phyloP scores from a whole-genome alignment of 2,797 vertebrate genomes.

The Acipenser oxyrinchus region DNA sequence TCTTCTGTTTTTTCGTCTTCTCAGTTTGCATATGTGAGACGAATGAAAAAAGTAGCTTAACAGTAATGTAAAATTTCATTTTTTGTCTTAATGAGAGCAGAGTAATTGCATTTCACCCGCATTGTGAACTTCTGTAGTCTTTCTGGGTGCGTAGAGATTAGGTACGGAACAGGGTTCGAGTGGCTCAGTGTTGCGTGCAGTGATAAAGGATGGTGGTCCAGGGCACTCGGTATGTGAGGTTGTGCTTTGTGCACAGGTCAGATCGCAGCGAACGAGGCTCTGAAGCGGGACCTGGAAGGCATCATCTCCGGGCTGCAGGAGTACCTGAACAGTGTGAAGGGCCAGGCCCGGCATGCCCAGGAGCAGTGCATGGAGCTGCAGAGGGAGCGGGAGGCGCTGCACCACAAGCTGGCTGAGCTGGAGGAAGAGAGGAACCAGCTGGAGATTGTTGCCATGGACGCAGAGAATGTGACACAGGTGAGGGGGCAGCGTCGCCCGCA shows the following conservation, averaged over 20 bases:
- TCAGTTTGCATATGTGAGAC: too few relatives aligned
- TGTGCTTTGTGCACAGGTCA: slow-evolving; percentile 62
- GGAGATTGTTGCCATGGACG: slow-evolving; percentile 54
- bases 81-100: too few relatives aligned
- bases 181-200: background rate
- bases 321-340: slow-evolving; percentile 71
- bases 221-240: background rate
- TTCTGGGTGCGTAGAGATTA: too few relatives aligned
- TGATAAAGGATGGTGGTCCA: background rate
- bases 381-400: slow-evolving; percentile 63
- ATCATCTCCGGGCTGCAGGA: slow-evolving; percentile 78
- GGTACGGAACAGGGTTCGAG: background rate
- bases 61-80: too few relatives aligned
- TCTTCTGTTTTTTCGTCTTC: too few relatives aligned
- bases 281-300: slow-evolving; percentile 78
- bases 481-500: slow-evolving; percentile 12
- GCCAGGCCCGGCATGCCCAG: slow-evolving; percentile 59
- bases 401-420: slow-evolving; percentile 59
- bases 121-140: too few relatives aligned
- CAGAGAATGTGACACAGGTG: slow-evolving; percentile 65
- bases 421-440: slow-evolving; percentile 63
- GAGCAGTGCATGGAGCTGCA: slow-evolving; percentile 61
- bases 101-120: too few relatives aligned
- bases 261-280: slow-evolving; percentile 76
- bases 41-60: too few relatives aligned